A percentile compares a stretch with the other conserved stretches of the same genome.
These are phyloP conservation scores for Athalia rosae DNA, from an alignment of 2,888 invertebrate species.

Conservation along the genomic window DNA sequence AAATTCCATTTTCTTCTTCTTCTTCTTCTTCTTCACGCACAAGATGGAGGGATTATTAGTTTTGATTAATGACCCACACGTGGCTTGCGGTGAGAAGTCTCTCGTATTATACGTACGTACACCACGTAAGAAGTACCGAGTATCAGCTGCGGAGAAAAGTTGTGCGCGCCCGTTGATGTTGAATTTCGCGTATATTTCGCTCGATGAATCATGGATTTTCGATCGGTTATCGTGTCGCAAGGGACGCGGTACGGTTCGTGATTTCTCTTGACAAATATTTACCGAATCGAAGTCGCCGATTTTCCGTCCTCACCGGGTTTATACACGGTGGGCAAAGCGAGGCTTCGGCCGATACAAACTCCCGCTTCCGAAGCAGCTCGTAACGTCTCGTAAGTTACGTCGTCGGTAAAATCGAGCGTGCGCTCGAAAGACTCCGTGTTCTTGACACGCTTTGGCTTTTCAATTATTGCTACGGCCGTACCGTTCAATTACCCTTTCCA, in stretches of 20 bases:
- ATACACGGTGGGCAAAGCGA: too few relatives aligned
- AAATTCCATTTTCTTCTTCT: too few relatives aligned
- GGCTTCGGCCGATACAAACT: too few relatives aligned
- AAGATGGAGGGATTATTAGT: background rate
- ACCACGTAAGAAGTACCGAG: too few relatives aligned
- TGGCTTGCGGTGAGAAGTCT: background rate
- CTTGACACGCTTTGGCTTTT: conserved; percentile 43
- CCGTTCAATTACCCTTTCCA: conserved; percentile 38
- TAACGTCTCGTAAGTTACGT: background rate
- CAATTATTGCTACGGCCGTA: conserved; percentile 21
- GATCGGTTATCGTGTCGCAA: background rate
- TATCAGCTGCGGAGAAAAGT: too few relatives aligned
- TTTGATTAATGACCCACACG: background rate
- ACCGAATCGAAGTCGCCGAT: background rate
- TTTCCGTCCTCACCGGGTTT: too few relatives aligned
- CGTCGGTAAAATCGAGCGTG: conserved; percentile 16
- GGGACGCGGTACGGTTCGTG: background rate
- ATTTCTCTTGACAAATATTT: background rate
- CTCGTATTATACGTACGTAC: too few relatives aligned
- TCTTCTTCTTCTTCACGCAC: too few relatives aligned
- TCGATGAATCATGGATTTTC: background rate
- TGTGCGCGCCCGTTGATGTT: too few relatives aligned
- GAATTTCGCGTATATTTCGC: background rate
- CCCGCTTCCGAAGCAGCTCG: too few relatives aligned
- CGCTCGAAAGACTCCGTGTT: conserved; percentile 37